Conservation (phyloP, 2,797 vertebrate genomes). For the Scolopax bukidnonensis region DNA sequence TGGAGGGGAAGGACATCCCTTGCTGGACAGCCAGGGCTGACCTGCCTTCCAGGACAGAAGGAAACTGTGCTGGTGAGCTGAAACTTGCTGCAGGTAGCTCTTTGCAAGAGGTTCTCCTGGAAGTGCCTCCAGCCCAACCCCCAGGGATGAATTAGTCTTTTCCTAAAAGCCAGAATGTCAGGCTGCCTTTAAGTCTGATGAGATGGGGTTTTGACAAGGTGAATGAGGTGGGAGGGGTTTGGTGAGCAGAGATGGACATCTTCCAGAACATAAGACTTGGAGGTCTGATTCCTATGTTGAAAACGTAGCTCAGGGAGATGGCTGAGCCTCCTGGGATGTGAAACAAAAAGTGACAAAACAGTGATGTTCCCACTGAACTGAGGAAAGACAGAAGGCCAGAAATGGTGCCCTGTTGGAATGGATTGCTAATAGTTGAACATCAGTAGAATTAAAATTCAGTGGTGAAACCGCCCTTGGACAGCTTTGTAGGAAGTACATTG, state of each 20-base stretch:
- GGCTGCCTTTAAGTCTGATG: not conserved
- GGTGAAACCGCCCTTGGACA: not conserved
- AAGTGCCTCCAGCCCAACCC: not conserved
- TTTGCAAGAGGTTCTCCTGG: not conserved
- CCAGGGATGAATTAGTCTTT: not conserved
- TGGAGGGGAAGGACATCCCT: not conserved
- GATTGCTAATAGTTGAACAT: not conserved
- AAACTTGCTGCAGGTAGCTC: not conserved
- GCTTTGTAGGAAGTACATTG: not conserved
- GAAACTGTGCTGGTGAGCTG: not conserved
- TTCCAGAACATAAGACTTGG: not conserved
- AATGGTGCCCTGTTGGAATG: not conserved
- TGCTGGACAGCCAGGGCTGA: not conserved
- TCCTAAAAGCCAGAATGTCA: not conserved
- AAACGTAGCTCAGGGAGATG: not conserved
- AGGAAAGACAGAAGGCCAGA: not conserved
- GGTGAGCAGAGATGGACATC: not conserved
- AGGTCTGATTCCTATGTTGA: not conserved
- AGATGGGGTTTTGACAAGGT: not conserved
- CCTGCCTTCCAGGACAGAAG: not conserved
- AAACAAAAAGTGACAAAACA: not conserved
- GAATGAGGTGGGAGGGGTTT: not conserved
- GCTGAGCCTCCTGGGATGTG: not conserved
- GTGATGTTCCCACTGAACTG: not conserved
- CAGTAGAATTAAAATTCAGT: not conserved